Percentiles rank a stretch among this genome's conserved stretches.
phyloP scores from a whole-genome alignment of 2,797 vertebrate genomes.

The Alcedo atthis region DNA sequence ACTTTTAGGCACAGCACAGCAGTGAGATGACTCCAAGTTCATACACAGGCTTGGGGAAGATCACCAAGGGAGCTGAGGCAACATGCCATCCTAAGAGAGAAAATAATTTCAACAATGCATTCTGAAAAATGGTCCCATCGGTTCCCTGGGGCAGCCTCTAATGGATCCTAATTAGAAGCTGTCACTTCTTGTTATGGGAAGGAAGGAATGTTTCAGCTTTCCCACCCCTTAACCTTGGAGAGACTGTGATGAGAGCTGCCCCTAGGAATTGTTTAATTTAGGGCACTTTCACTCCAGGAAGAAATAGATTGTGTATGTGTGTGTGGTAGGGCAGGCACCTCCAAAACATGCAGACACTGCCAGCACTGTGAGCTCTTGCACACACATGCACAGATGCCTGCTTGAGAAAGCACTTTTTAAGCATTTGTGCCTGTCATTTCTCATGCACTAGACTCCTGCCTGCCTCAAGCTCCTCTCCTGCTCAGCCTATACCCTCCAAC shows the following conservation, averaged over 20 bases:
- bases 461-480: not conserved
- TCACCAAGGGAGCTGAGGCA: not conserved
- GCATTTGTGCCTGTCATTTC: not conserved
- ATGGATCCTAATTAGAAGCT: slow-evolving; percentile 41
- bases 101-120: not conserved
- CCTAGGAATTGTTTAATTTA: not conserved
- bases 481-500: not conserved
- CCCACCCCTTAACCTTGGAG: not conserved
- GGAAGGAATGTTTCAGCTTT: not conserved
- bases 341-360: not conserved
- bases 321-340: not conserved
- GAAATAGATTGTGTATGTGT: not conserved
- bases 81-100: not conserved
- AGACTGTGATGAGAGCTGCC: not conserved
- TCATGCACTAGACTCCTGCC: not conserved
- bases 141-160: not conserved
- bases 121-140: not conserved
- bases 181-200: slow-evolving; percentile 20
- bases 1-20: not conserved
- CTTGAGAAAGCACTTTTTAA: not conserved
- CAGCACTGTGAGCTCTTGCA: accelerated
- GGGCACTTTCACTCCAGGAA: not conserved
- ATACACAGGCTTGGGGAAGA: not conserved
- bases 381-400: not conserved
- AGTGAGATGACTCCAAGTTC: not conserved